Conservation (phyloP, 1,140 invertebrate species). For the Camponotus pennsylvanicus region DNA sequence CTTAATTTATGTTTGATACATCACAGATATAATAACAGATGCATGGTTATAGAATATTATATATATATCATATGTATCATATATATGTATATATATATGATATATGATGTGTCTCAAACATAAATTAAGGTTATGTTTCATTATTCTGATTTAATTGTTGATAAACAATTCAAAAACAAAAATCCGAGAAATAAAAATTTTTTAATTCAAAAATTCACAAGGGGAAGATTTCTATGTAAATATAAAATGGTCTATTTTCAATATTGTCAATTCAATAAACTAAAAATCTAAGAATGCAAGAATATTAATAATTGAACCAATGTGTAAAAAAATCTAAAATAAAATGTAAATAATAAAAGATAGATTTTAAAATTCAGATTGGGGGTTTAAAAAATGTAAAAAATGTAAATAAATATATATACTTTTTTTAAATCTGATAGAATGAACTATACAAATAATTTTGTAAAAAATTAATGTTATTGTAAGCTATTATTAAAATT, state of each 20-base stretch:
- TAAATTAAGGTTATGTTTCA: slow-evolving; percentile 63
- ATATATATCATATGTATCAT: not conserved
- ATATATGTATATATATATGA: not conserved
- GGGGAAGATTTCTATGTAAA: not conserved
- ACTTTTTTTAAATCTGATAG: not conserved
- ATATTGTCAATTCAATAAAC: not conserved
- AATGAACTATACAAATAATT: not conserved
- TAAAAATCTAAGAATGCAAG: not conserved
- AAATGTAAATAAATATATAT: not conserved
- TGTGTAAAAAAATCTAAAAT: not conserved
- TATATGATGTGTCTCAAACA: not conserved
- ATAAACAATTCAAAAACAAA: slow-evolving; percentile 12
- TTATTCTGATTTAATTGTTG: slow-evolving; percentile 44
- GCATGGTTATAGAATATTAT: not conserved
- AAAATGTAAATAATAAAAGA: not conserved
- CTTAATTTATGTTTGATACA: slow-evolving; percentile 28
- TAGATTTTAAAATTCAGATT: not conserved
- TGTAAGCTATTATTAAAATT: not conserved
- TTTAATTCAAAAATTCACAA: not conserved
- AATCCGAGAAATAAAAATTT: not conserved
- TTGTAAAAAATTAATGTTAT: slow-evolving; percentile 17
- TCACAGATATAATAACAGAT: too few species aligned
- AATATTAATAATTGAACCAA: not conserved
- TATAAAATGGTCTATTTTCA: not conserved
- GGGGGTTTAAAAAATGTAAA: not conserved